Percentiles rank a stretch among this genome's conserved stretches.
phyloP scores from a whole-genome alignment of 2,888 invertebrate genomes.

The Pediacus dermestoides region DNA sequence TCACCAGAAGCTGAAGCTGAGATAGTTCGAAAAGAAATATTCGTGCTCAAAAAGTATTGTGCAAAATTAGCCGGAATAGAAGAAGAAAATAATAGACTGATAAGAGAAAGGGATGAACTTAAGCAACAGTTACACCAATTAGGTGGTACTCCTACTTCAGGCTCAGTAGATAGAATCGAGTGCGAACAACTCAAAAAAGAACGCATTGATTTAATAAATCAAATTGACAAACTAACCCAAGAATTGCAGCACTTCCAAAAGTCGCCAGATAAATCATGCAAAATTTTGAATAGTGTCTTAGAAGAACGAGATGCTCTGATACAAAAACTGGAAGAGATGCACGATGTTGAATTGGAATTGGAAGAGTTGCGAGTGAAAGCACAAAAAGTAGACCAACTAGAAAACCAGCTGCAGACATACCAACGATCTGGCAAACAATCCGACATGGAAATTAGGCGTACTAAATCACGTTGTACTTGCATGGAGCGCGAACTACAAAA shows the following conservation, averaged over 20 bases:
- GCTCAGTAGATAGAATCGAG: no score
- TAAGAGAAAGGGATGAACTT: slow-evolving; percentile 24
- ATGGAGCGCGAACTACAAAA: slow-evolving; percentile 29
- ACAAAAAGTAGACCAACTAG: slow-evolving; percentile 27
- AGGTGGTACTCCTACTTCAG: no score
- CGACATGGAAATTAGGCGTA: slow-evolving; percentile 22
- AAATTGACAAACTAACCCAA: slow-evolving; percentile 34
- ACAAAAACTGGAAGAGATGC: slow-evolving; percentile 29
- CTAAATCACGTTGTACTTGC: slow-evolving; percentile 23
- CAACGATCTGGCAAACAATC: slow-evolving; percentile 27
- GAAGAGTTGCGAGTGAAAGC: slow-evolving; percentile 29
- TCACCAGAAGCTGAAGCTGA: slow-evolving; percentile 39
- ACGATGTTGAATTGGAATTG: slow-evolving; percentile 29
- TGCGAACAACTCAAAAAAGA: slow-evolving; percentile 30
- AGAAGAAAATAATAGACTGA: slow-evolving; percentile 39
- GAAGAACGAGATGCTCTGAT: slow-evolving; percentile 38
- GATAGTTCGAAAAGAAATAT: slow-evolving; percentile 39
- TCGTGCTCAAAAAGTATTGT: slow-evolving; percentile 39
- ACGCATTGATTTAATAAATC: slow-evolving; percentile 32
- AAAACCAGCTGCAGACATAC: slow-evolving; percentile 20
- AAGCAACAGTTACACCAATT: slow-evolving; percentile 16
- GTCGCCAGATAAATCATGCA: slow-evolving; percentile 35
- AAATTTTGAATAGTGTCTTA: slow-evolving; percentile 34
- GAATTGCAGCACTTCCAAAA: slow-evolving; percentile 32
- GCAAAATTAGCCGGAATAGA: slow-evolving; percentile 37